These are phyloP conservation scores for Ashinkailepas kermadecensis DNA, from an alignment of 2,888 invertebrate species.

Conservation along the genomic window DNA sequence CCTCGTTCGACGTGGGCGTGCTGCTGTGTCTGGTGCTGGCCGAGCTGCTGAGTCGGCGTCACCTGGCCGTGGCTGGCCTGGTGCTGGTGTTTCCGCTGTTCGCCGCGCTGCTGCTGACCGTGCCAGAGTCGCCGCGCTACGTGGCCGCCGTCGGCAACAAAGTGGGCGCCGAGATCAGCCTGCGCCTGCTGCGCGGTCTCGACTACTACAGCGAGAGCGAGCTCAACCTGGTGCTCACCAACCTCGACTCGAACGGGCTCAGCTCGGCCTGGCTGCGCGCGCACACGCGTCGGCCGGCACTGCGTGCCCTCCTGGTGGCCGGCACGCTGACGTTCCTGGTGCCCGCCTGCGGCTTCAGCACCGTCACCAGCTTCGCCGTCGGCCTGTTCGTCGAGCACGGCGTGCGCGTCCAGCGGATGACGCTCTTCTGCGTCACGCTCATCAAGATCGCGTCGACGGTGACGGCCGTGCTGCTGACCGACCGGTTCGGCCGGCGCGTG, in stretches of 20 bases:
- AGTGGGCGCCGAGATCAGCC: conserved; percentile 17
- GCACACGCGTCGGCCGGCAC: neutral
- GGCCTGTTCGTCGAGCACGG: conserved; percentile 7
- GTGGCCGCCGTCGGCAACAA: conserved; percentile 25
- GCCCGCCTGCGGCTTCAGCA: conserved; percentile 17
- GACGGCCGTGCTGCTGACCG: neutral
- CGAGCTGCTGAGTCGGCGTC: conserved; percentile 29
- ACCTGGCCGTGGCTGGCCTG: conserved; percentile 31
- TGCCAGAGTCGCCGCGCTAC: conserved; percentile 33
- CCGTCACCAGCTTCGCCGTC: conserved; percentile 15
- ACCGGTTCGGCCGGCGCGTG: conserved; percentile 10
- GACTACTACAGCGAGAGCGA: conserved; percentile 23
- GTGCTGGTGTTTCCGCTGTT: conserved; percentile 29
- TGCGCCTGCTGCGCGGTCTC: conserved; percentile 7
- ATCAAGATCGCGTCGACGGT: conserved; percentile 15
- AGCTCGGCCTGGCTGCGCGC: neutral
- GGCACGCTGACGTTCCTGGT: neutral
- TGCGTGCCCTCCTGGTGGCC: conserved; percentile 2
- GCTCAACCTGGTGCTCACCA: conserved; percentile 20
- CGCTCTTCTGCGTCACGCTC: conserved; percentile 3
- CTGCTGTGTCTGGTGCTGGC: conserved; percentile 31
- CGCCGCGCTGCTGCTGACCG: conserved; percentile 30
- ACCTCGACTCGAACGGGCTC: neutral
- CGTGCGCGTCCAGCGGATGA: neutral
- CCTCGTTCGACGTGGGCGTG: conserved; percentile 28